Evolutionary conservation across 2,797 vertebrate species (phyloP).

Genomic region (Myioborus melanocephalus): DNA sequence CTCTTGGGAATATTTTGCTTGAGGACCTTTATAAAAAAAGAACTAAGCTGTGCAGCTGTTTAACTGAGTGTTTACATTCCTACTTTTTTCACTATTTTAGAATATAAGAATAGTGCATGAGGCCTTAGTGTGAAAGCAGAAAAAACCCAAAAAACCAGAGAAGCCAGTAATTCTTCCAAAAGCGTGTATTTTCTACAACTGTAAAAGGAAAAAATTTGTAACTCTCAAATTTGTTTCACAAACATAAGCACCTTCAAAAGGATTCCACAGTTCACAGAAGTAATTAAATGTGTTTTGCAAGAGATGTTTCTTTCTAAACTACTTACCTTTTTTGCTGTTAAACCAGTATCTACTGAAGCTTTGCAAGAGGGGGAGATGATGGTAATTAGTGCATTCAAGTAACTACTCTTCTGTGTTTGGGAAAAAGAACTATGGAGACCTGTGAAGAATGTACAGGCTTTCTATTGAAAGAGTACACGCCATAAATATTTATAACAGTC

Average conservation of each 20-base stretch:
- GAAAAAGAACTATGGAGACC: conserved; percentile 43
- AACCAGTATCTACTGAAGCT: not conserved
- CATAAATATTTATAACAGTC: conserved; percentile 62
- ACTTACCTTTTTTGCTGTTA: conserved; percentile 5
- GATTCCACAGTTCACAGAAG: not conserved
- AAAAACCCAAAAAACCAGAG: not conserved
- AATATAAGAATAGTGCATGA: not conserved
- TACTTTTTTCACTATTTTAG: not conserved
- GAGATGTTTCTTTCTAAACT: not conserved
- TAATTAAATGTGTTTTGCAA: not conserved
- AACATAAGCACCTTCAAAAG: not conserved
- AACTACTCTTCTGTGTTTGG: not conserved
- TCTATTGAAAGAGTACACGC: not conserved
- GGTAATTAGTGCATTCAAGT: not conserved
- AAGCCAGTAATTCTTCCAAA: not conserved
- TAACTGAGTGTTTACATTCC: not conserved
- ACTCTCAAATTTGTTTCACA: not conserved
- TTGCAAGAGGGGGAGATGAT: not conserved
- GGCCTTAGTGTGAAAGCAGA: not conserved
- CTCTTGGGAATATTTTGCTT: not conserved
- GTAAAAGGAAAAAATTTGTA: not conserved
- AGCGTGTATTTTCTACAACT: not conserved
- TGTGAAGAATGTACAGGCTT: conserved; percentile 46
- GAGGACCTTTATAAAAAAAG: not conserved
- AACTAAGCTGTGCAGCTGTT: not conserved